Evolutionary conservation across 2,797 vertebrate species (phyloP).

Genomic region (Columba guinea): DNA sequence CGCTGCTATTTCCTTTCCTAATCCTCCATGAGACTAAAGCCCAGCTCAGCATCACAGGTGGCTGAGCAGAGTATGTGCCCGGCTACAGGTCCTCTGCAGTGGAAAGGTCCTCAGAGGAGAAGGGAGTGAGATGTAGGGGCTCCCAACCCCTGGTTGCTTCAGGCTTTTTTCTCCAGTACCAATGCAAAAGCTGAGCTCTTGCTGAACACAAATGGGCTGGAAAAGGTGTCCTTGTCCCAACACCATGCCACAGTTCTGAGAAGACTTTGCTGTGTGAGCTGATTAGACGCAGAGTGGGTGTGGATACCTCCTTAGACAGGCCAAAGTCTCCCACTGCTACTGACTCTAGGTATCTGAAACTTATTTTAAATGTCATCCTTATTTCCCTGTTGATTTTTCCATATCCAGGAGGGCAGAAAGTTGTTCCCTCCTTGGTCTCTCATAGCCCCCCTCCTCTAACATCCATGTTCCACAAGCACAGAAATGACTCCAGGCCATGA

Average conservation of each 20-base stretch:
- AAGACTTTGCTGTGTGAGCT: background rate
- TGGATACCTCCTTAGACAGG: background rate
- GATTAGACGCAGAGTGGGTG: background rate
- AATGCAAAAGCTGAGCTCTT: background rate
- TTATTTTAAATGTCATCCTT: background rate
- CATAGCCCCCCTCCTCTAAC: background rate
- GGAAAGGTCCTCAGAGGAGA: background rate
- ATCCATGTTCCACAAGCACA: background rate
- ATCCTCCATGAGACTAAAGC: fast-evolving
- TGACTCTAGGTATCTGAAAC: background rate
- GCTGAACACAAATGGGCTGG: background rate
- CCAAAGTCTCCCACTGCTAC: background rate
- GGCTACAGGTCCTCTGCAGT: background rate
- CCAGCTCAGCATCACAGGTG: background rate
- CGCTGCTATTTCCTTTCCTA: background rate
- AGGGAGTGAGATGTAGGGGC: background rate
- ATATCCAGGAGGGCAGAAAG: background rate
- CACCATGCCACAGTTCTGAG: background rate
- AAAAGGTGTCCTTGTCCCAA: background rate
- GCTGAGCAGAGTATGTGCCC: background rate
- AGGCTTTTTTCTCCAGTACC: background rate
- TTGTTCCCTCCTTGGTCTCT: background rate
- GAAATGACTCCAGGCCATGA: background rate
- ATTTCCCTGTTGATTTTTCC: background rate
- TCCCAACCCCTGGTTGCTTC: background rate